Evolutionary conservation across 2,888 invertebrate genomes (phyloP).

Genomic region (Itoplectis maculator): DNA sequence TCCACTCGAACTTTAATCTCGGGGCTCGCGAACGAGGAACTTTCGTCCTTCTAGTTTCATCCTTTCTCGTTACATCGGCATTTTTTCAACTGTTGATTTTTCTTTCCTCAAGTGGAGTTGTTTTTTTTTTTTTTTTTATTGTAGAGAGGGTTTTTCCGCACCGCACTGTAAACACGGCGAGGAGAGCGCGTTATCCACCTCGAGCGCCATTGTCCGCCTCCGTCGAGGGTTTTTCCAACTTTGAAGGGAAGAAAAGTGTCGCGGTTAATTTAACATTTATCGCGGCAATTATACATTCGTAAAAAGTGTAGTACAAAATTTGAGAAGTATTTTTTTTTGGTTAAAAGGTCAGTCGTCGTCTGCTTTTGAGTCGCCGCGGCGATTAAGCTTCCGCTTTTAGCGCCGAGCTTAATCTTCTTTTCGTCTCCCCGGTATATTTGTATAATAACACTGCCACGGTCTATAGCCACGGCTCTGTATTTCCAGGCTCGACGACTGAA

Average conservation of each 20-base stretch:
- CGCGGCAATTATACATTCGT: not conserved
- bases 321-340: no score
- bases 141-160: not conserved
- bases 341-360: no score
- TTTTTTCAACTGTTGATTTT: slow-evolving; percentile 11
- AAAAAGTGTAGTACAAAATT: not conserved
- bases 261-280: not conserved
- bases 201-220: slow-evolving; percentile 6
- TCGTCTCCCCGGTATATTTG: slow-evolving; percentile 7
- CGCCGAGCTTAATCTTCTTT: slow-evolving; percentile 11
- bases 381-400: no score
- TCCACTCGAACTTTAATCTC: slow-evolving; percentile 36
- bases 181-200: not conserved
- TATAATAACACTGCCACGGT: slow-evolving; percentile 5
- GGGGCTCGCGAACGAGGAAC: not conserved
- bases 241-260: not conserved
- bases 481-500: slow-evolving; percentile 38
- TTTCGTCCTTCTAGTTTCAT: slow-evolving; percentile 21
- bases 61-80: slow-evolving; percentile 31
- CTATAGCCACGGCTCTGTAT: slow-evolving; percentile 1
- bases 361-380: no score
- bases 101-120: not conserved
- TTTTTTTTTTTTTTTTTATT: slow-evolving; percentile 2
- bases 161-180: slow-evolving; percentile 14
- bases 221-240: slow-evolving; percentile 22